Conservation (phyloP, 2,797 vertebrate species). For the Coregonus suidteri region DNA sequence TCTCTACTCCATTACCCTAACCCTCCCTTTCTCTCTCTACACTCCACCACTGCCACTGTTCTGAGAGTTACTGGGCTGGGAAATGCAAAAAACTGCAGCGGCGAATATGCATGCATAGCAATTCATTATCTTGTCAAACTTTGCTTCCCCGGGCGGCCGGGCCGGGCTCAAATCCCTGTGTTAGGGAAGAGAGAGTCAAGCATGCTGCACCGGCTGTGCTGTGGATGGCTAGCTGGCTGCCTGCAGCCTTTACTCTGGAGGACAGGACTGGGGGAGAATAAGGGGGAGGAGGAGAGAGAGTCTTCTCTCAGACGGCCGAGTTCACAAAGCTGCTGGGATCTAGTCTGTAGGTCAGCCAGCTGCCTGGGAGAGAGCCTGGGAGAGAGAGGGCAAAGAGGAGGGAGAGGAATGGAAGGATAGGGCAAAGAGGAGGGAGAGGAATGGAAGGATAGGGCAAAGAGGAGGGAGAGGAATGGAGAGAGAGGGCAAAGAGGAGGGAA, state of each 20-base stretch:
- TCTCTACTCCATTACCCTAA: slow-evolving; percentile 17
- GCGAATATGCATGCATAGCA: slow-evolving; percentile 64
- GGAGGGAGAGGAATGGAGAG: slow-evolving; percentile 1
- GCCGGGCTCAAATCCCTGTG: slow-evolving; percentile 38
- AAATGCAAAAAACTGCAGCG: slow-evolving; percentile 76
- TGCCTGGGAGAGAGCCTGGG: slow-evolving; percentile 16
- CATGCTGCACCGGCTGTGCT: slow-evolving; percentile 7
- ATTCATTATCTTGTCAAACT: slow-evolving; percentile 80
- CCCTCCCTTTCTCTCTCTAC: not conserved
- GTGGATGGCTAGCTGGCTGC: slow-evolving; percentile 25
- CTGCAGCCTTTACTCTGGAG: slow-evolving; percentile 8
- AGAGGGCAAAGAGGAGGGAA: slow-evolving; percentile 5
- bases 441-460: not conserved
- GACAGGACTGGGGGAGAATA: slow-evolving; percentile 10
- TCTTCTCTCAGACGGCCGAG: slow-evolving; percentile 26
- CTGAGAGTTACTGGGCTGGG: slow-evolving; percentile 72
- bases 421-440: not conserved
- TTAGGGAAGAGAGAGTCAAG: slow-evolving; percentile 16
- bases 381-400: not conserved
- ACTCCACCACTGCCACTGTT: slow-evolving; percentile 6
- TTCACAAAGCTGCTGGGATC: slow-evolving; percentile 32
- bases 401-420: not conserved
- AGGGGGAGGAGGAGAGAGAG: not conserved
- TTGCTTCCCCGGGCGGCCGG: slow-evolving; percentile 51
- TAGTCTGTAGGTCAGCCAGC: slow-evolving; percentile 21